Percentiles rank a stretch among this genome's conserved stretches.
Conservation (phyloP, 2,888 invertebrate genomes). For the Salticus scenicus region DNA sequence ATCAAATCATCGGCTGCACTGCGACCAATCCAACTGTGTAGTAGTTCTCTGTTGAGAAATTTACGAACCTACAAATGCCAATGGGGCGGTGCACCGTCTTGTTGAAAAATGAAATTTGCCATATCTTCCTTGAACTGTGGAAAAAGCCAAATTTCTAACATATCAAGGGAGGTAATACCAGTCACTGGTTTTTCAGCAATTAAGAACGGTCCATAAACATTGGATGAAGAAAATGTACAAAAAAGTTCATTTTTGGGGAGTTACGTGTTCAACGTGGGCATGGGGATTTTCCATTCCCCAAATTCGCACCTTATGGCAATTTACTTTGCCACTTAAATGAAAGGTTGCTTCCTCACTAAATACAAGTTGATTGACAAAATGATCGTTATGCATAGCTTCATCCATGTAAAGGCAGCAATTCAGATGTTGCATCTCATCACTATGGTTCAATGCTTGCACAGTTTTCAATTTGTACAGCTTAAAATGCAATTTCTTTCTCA, state of each 20-base stretch:
- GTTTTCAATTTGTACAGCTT: too few species aligned
- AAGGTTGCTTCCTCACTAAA: not conserved
- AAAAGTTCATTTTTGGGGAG: not conserved
- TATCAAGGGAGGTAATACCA: not conserved
- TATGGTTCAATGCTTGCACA: too few species aligned
- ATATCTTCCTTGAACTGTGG: constrained; percentile 6
- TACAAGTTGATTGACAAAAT: not conserved
- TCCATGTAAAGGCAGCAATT: too few species aligned
- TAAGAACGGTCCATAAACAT: too few species aligned
- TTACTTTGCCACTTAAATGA: not conserved
- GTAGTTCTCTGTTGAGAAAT: not conserved
- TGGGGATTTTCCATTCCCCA: not conserved
- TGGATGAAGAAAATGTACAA: constrained; percentile 2
- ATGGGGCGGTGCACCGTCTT: not conserved
- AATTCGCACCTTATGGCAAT: not conserved
- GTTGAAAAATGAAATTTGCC: not conserved
- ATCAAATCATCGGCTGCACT: not conserved
- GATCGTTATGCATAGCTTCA: too few species aligned
- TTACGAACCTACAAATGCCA: not conserved
- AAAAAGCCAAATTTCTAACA: constrained; percentile 1
- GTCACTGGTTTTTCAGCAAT: not conserved
- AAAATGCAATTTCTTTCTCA: too few species aligned
- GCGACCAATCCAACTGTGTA: not conserved
- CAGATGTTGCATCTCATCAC: too few species aligned
- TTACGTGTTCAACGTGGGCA: not conserved